Evolutionary conservation across 2,888 invertebrate species (phyloP).

Genomic region (Zele albiditarsus): DNA sequence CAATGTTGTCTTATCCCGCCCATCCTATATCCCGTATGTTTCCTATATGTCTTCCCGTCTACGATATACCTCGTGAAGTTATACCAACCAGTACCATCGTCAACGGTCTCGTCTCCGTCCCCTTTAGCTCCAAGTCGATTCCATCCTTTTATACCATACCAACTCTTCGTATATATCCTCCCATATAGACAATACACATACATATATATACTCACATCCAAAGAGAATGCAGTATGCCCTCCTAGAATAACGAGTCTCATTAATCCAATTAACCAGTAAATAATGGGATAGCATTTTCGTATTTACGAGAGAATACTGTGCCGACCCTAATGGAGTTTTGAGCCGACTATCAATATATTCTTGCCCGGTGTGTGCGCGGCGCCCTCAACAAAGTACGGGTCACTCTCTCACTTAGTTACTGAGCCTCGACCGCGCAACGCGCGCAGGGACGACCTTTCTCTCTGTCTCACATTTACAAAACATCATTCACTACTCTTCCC

Average conservation of each 20-base stretch:
- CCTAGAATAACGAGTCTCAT: constrained; percentile 72
- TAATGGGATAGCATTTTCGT: constrained; percentile 73
- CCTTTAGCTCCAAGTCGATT: constrained; percentile 39
- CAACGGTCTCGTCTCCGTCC: constrained; percentile 37
- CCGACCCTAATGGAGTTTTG: constrained; percentile 72
- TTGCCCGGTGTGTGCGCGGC: constrained; percentile 47
- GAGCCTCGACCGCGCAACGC: constrained; percentile 46
- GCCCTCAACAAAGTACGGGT: constrained; percentile 67
- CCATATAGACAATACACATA: background rate
- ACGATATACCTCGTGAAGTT: background rate
- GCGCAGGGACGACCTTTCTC: constrained; percentile 44
- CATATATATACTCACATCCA: constrained; percentile 22
- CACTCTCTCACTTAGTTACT: constrained; percentile 70
- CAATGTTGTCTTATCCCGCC: constrained; percentile 50
- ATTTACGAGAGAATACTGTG: constrained; percentile 71
- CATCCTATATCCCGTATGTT: background rate
- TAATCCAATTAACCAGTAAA: constrained; percentile 74
- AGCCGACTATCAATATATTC: constrained; percentile 73
- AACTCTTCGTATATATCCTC: background rate
- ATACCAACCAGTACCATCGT: constrained; percentile 33
- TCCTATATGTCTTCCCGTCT: constrained; percentile 37
- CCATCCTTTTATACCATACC: constrained; percentile 27
- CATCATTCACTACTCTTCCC: constrained; percentile 19
- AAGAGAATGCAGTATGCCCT: constrained; percentile 52
- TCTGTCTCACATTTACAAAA: constrained; percentile 35